Evolutionary conservation across 2,113 vertebrate genomes (phyloP).

Genomic region (Polypterus bichir): DNA sequence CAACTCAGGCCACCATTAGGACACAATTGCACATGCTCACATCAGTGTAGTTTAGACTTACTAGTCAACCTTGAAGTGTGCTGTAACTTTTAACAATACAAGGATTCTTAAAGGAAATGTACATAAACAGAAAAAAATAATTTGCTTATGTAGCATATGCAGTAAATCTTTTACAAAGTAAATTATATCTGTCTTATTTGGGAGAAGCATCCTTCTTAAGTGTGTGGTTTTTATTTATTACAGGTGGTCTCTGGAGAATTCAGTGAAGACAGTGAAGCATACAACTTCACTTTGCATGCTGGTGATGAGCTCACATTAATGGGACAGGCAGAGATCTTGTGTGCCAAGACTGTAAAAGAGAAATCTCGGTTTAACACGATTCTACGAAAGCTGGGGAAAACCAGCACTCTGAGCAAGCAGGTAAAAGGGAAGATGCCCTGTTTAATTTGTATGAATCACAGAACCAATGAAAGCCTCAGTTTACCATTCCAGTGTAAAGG

Average conservation of each 20-base stretch:
- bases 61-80: no score
- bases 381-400: slow-evolving; percentile 77
- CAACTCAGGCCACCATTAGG: no score
- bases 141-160: no score
- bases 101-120: no score
- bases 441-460: slow-evolving; percentile 95
- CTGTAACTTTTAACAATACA: no score
- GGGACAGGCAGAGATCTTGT: slow-evolving; percentile 94
- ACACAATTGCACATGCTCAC: no score
- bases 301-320: slow-evolving; percentile 95
- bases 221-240: slow-evolving; percentile 12
- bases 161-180: no score
- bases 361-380: slow-evolving; percentile 80
- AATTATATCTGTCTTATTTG: background rate
- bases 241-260: slow-evolving; percentile 96
- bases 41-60: no score
- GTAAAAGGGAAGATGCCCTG: slow-evolving; percentile 84
- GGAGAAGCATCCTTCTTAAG: no score
- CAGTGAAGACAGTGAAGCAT: slow-evolving; percentile 96
- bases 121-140: no score
- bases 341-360: slow-evolving; percentile 76
- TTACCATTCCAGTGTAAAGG: slow-evolving; percentile 91
- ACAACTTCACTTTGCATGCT: slow-evolving; percentile 91
- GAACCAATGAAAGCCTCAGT: slow-evolving; percentile 94
- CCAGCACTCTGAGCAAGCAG: slow-evolving; percentile 40